A percentile compares a stretch with the other conserved stretches of the same genome.
phyloP scores from a whole-genome alignment of 2,113 vertebrate genomes.

The Agapornis roseicollis region DNA sequence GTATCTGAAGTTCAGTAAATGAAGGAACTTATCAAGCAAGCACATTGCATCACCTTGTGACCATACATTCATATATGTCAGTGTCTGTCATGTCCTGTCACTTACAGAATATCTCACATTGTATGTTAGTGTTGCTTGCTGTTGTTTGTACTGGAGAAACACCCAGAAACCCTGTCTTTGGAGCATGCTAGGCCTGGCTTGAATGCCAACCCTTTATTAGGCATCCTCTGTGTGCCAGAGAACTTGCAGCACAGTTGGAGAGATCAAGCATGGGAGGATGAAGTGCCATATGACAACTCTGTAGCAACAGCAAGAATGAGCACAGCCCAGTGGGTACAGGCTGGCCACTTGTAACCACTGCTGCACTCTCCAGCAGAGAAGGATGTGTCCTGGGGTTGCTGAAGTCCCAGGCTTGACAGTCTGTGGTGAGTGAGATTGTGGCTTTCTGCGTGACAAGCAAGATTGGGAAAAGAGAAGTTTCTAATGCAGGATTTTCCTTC shows the following conservation, averaged over 20 bases:
- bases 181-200: background rate
- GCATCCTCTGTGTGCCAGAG: background rate
- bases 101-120: background rate
- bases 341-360: background rate
- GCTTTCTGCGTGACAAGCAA: background rate
- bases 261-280: background rate
- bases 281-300: background rate
- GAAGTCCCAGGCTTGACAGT: background rate
- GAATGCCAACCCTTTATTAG: background rate
- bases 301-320: background rate
- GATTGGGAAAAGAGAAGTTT: background rate
- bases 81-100: background rate
- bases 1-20: background rate
- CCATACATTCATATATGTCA: background rate
- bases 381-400: background rate
- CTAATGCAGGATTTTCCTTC: background rate
- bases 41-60: background rate
- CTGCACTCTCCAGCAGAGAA: background rate
- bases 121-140: background rate
- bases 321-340: background rate
- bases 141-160: background rate
- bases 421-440: background rate
- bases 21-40: background rate
- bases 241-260: background rate
- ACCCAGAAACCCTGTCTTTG: background rate